phyloP scores from a whole-genome alignment of 1,140 invertebrate species.

The Heliconius melpomene region DNA sequence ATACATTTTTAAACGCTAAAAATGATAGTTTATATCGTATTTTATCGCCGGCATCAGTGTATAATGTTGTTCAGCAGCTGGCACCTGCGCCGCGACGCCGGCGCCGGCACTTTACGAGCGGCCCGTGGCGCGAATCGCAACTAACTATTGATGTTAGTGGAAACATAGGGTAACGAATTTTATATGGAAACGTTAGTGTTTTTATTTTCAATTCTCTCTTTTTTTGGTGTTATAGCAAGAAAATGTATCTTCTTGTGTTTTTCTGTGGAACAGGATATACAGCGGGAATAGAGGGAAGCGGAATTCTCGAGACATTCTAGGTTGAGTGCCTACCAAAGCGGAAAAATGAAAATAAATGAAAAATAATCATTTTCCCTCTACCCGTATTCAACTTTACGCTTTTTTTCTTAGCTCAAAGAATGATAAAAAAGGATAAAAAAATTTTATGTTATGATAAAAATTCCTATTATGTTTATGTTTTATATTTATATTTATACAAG shows the following conservation, averaged over 20 bases:
- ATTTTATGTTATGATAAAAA: too few relatives aligned
- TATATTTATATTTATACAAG: not conserved
- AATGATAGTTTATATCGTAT: conserved; percentile 34
- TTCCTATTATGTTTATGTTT: not conserved
- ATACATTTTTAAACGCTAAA: conserved; percentile 6
- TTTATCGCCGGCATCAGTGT: conserved; percentile 46
- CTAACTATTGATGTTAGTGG: conserved; percentile 43
- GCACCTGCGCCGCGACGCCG: conserved; percentile 44
- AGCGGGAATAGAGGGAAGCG: too few relatives aligned
- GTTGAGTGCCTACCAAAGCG: too few relatives aligned
- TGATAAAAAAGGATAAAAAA: too few relatives aligned
- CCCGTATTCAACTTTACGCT: too few relatives aligned
- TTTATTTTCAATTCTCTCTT: not conserved
- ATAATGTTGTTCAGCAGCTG: conserved; percentile 53
- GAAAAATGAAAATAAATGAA: too few relatives aligned
- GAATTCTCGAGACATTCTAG: too few relatives aligned
- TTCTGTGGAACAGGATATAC: too few relatives aligned
- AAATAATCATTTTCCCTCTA: too few relatives aligned
- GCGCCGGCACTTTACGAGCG: conserved; percentile 57
- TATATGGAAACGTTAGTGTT: not conserved
- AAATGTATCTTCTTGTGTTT: too few relatives aligned
- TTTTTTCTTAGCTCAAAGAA: too few relatives aligned
- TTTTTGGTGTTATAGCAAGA: too few relatives aligned
- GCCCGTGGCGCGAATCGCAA: conserved; percentile 64
- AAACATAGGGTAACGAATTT: not conserved